Evolutionary conservation across 2,113 vertebrate species (phyloP).

Genomic region (Bos taurus): ARS-UCD2.0 NC_037331.1:43923001-43923500

Average conservation of each 20-base stretch:
- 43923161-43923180: slow-evolving; percentile 62
- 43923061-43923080: background rate
- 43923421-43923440: background rate
- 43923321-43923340: background rate
- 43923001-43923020: background rate
- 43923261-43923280: background rate
- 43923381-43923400: background rate
- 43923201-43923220: slow-evolving; percentile 88
- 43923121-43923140: slow-evolving; percentile 84
- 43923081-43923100: slow-evolving; percentile 83
- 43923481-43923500: background rate
- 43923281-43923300: background rate
- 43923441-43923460: background rate
- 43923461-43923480: background rate
- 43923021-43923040: background rate
- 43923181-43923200: slow-evolving; percentile 79
- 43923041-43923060: background rate
- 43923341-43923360: background rate
- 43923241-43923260: background rate
- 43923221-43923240: slow-evolving; percentile 75
- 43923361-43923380: background rate
- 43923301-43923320: background rate
- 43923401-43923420: background rate
- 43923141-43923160: slow-evolving; percentile 77
- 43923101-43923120: slow-evolving; percentile 85